Conservation (phyloP, 2,888 invertebrate genomes). For the Germaria angustata region DNA sequence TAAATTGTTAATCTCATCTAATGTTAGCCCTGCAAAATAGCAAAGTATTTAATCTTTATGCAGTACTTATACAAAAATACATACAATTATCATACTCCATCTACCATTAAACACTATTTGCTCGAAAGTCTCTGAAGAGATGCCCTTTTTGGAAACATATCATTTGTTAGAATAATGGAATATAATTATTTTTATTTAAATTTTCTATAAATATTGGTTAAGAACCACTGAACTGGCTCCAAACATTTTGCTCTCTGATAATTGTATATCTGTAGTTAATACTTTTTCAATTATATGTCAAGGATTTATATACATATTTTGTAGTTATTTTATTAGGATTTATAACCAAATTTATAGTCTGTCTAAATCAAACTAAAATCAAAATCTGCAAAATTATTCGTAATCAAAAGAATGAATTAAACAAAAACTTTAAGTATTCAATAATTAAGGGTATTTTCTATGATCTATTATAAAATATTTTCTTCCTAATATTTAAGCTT, state of each 20-base stretch:
- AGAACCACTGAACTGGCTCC: background rate
- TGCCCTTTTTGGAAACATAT: too few species aligned
- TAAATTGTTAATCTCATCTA: constrained; percentile 6
- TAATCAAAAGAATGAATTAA: constrained; percentile 20
- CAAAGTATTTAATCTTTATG: background rate
- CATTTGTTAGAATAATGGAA: too few species aligned
- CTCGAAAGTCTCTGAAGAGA: background rate
- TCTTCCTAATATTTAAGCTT: constrained; percentile 63
- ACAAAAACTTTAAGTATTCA: constrained; percentile 58
- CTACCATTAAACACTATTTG: background rate
- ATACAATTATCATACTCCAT: background rate
- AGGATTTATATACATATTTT: constrained; percentile 8
- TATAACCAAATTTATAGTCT: background rate
- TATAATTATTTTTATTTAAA: too few species aligned
- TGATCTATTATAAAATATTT: constrained; percentile 63
- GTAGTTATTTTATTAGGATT: constrained; percentile 38
- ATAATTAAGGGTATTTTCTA: constrained; percentile 66
- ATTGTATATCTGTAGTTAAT: background rate
- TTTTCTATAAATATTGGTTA: too few species aligned
- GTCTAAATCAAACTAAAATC: constrained; percentile 38
- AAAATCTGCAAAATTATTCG: constrained; percentile 46
- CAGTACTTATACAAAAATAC: background rate
- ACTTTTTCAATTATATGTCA: constrained; percentile 1
- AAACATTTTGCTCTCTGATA: constrained; percentile 31
- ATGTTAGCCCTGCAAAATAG: background rate